phyloP scores from a whole-genome alignment of 1,140 invertebrate species.

The Drosophila santomea region DNA sequence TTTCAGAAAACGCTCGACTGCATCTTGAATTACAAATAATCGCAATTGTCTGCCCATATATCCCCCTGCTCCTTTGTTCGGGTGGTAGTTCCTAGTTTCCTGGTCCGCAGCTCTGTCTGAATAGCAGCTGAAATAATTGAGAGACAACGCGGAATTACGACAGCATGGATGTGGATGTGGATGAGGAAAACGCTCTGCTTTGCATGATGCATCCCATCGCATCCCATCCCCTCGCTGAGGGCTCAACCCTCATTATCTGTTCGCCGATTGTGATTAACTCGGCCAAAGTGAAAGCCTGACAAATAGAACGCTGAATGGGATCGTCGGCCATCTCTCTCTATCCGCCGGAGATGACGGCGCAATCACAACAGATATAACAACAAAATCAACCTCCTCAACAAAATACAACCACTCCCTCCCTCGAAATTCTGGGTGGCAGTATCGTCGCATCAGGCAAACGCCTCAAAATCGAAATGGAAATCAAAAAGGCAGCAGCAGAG shows the following conservation, averaged over 20 bases:
- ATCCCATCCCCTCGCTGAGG: slow-evolving; percentile 30
- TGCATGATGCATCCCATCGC: slow-evolving; percentile 45
- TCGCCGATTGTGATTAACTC: slow-evolving; percentile 73
- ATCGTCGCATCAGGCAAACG: slow-evolving; percentile 83
- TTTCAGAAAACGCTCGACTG: slow-evolving; percentile 77
- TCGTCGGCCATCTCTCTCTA: slow-evolving; percentile 4
- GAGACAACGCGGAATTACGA: slow-evolving; percentile 75
- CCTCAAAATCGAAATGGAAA: slow-evolving; percentile 84
- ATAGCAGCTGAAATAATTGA: slow-evolving; percentile 84
- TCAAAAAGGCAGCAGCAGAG: slow-evolving; percentile 77
- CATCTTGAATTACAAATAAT: slow-evolving; percentile 84
- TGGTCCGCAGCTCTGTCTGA: slow-evolving; percentile 13
- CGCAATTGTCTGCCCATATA: slow-evolving; percentile 70
- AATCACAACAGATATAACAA: slow-evolving; percentile 54
- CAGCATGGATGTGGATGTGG: slow-evolving; percentile 27
- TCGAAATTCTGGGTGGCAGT: slow-evolving; percentile 70
- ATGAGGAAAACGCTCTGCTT: slow-evolving; percentile 49
- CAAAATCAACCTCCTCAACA: slow-evolving; percentile 35
- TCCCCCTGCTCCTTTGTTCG: slow-evolving; percentile 20
- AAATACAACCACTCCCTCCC: slow-evolving; percentile 11
- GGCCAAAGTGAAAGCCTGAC: slow-evolving; percentile 71
- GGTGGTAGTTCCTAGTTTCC: slow-evolving; percentile 29
- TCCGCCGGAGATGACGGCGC: slow-evolving; percentile 10
- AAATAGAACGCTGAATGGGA: slow-evolving; percentile 53
- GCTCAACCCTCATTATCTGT: slow-evolving; percentile 73